These are phyloP conservation scores for Maniola hyperantus DNA, from an alignment of 2,888 invertebrate genomes.

Conservation along the genomic window DNA sequence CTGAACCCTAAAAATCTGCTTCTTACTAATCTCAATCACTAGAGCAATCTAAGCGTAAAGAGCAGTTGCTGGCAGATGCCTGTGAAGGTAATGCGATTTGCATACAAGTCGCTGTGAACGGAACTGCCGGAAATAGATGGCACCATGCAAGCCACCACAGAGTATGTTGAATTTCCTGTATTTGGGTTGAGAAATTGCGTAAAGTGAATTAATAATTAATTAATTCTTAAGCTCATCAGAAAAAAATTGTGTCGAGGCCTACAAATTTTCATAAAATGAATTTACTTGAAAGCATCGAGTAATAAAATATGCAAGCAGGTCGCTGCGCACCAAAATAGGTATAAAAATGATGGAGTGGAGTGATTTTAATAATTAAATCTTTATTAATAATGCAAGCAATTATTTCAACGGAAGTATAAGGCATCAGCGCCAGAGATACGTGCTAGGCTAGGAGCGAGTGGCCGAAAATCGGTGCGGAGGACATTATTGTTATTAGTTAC, in stretches of 20 bases:
- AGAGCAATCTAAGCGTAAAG: slow-evolving; percentile 17
- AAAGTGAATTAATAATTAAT: slow-evolving; percentile 4
- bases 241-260: slow-evolving; percentile 3
- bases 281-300: slow-evolving; percentile 9
- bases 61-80: background rate
- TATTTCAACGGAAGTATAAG: background rate
- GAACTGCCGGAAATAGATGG: slow-evolving; percentile 31
- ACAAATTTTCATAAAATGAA: slow-evolving; percentile 15
- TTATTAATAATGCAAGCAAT: background rate
- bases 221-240: slow-evolving; percentile 1
- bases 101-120: slow-evolving; percentile 26
- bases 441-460: too few relatives aligned
- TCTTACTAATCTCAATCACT: too few relatives aligned
- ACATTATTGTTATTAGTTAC: too few relatives aligned
- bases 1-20: too few relatives aligned
- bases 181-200: slow-evolving; percentile 6
- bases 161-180: slow-evolving; percentile 13
- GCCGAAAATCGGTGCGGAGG: too few relatives aligned
- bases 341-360: background rate
- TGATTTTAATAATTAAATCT: background rate
- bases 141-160: slow-evolving; percentile 18
- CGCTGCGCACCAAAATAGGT: background rate
- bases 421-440: too few relatives aligned
- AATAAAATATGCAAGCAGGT: slow-evolving; percentile 15
- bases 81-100: slow-evolving; percentile 28